These are phyloP conservation scores for Callospermophilus lateralis DNA, from an alignment of 2,113 vertebrate genomes.

Conservation along the genomic window DNA sequence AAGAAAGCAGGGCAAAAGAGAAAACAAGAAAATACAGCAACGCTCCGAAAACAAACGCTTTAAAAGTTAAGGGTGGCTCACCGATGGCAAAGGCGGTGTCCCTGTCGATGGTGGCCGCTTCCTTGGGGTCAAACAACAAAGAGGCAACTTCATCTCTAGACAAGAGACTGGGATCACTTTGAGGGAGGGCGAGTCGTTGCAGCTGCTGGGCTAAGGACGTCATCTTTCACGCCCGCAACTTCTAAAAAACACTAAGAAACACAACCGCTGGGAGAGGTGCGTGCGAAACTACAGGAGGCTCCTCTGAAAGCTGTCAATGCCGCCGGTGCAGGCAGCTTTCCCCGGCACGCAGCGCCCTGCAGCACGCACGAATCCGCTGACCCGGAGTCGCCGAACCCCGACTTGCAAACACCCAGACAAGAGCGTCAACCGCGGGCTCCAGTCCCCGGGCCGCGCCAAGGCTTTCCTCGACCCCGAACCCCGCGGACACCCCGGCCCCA, in stretches of 20 bases:
- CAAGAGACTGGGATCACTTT: slow-evolving; percentile 92
- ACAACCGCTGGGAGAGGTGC: fast-evolving
- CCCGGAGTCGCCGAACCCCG: background rate
- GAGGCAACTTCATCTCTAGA: slow-evolving; percentile 90
- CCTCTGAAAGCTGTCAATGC: background rate
- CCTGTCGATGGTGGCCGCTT: slow-evolving; percentile 93
- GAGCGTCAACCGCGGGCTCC: background rate
- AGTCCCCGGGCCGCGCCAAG: background rate
- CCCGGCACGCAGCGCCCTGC: background rate
- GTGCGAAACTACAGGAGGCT: fast-evolving
- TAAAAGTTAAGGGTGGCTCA: slow-evolving; percentile 79
- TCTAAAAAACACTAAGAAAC: background rate
- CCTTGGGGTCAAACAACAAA: slow-evolving; percentile 94
- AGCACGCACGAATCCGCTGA: background rate
- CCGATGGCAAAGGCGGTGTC: slow-evolving; percentile 96
- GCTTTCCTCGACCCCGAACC: background rate
- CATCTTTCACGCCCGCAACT: slow-evolving; percentile 85
- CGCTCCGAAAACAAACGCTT: background rate
- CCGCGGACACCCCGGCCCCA: background rate
- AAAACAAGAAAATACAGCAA: background rate
- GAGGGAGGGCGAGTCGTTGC: slow-evolving; percentile 94
- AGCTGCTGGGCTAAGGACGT: slow-evolving; percentile 97
- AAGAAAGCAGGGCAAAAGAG: background rate
- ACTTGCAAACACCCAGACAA: background rate
- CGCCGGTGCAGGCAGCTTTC: fast-evolving